Evolutionary conservation across 2,113 vertebrate species (phyloP).

Genomic region (Ptyas mucosa): DNA sequence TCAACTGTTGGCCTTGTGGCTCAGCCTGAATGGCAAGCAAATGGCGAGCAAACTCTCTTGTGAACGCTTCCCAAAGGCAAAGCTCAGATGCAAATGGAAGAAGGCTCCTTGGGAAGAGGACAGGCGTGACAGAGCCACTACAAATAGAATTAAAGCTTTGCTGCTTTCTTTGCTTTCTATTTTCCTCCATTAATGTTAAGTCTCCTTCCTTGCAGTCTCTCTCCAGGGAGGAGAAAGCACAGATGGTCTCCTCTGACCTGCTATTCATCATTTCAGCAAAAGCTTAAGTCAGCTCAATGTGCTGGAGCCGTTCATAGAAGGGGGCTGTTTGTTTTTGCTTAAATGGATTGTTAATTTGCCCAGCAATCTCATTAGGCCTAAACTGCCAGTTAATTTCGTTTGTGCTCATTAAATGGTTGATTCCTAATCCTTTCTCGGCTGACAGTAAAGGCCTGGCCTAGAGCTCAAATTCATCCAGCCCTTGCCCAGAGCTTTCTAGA

Average conservation of each 20-base stretch:
- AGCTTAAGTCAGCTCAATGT: conserved; percentile 75
- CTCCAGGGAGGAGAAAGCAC: conserved; percentile 61
- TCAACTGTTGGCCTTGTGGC: conserved; percentile 65
- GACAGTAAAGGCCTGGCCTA: conserved; percentile 62
- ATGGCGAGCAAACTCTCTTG: conserved; percentile 78
- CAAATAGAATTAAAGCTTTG: neutral
- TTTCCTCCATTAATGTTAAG: neutral
- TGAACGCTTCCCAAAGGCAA: conserved; percentile 67
- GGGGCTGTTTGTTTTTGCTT: conserved; percentile 93
- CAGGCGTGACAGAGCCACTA: neutral
- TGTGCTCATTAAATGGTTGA: conserved; percentile 83
- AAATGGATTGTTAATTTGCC: conserved; percentile 87
- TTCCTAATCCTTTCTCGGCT: conserved; percentile 79
- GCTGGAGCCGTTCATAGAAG: conserved; percentile 68
- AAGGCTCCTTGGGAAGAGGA: conserved; percentile 61
- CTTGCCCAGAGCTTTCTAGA: conserved; percentile 30
- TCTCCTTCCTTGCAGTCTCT: conserved; percentile 15
- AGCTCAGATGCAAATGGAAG: conserved; percentile 75
- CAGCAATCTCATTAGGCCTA: conserved; percentile 85
- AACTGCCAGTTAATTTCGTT: conserved; percentile 88
- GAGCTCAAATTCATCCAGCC: conserved; percentile 49
- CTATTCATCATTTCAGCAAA: conserved; percentile 70
- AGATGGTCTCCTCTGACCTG: conserved; percentile 78
- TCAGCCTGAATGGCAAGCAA: conserved; percentile 74
- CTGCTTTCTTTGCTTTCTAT: conserved; percentile 49